Evolutionary conservation across 2,797 vertebrate species (phyloP), one percentile per base, ranked within the genome.

Genomic region (Megaceryle alcyon): DNA sequence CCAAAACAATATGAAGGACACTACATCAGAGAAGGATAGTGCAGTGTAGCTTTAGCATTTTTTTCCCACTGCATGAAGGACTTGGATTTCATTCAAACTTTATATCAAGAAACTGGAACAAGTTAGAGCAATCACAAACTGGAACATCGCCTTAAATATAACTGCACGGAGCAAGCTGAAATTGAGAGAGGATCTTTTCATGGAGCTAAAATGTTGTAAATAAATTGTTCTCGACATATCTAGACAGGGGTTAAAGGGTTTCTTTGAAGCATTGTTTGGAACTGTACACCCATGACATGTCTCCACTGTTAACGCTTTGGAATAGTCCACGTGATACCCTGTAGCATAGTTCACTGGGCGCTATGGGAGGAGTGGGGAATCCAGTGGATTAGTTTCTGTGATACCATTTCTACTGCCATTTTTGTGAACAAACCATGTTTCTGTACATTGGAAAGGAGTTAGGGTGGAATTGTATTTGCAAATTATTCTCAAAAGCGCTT

Each of bases 101-200:
- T 98, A 49, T 98, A 97, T 96, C 97, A 96, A 98, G 98, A 97
- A 97, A 98, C 95, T 97, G 98, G 97, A 98, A 97, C 86, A 96
- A 97, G 97, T 97, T 97, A 97, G 97, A 98, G 98, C 98, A 98
- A 98, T 98, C 98, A 98, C 98, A 98, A 98, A 98, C 98, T 98
- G 98, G 99, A 99, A 99, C 99, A 98, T 99, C 99, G 99, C 99
- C 99, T 99, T 99, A 99, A 99, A 98, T 97, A 98, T 98, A 99
- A 99, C 98, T 98, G 98, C 98, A 98, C 98, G 98, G 98, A 99
- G 98, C 98, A 98, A 98, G 98, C 98, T 97, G 97, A 98, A 98
- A 98, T 96, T 71, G 98, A 98, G 96, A 98, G 97, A 96, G 97
- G 98, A 98, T 98, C 98, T 98, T 98, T 98, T 98, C 98, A 98